phyloP scores from a whole-genome alignment of 2,888 invertebrate species.

The Epicampocera succincta region DNA sequence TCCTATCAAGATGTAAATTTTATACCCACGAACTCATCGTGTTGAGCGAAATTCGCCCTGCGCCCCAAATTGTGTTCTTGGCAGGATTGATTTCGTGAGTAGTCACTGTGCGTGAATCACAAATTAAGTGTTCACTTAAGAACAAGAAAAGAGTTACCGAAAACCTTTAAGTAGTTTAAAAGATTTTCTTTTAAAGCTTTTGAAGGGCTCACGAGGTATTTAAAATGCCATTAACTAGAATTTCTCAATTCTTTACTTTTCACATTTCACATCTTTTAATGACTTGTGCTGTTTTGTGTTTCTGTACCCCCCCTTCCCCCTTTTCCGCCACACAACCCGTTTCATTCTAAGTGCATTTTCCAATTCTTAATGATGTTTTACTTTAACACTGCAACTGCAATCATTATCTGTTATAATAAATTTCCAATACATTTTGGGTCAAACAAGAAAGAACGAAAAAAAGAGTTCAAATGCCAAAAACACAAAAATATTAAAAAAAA shows the following conservation, averaged over 20 bases:
- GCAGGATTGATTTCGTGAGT: neutral
- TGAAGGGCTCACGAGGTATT: no score
- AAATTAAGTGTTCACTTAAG: no score
- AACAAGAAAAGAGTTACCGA: neutral
- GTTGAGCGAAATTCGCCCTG: no score
- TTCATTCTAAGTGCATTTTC: conserved; percentile 14
- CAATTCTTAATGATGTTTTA: conserved; percentile 1
- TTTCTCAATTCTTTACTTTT: neutral
- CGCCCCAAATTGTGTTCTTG: no score
- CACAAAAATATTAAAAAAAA: no score
- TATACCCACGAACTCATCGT: no score
- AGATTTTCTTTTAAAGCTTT: no score
- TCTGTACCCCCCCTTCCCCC: no score
- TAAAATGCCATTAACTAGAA: neutral
- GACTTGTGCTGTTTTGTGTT: neutral
- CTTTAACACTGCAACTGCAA: conserved; percentile 15
- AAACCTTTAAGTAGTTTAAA: neutral
- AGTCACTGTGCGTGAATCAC: neutral
- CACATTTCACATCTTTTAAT: conserved; percentile 2
- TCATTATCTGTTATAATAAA: conserved; percentile 33
- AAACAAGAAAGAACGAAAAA: neutral
- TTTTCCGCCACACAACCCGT: no score
- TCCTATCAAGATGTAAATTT: no score
- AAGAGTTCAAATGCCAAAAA: conserved; percentile 21
- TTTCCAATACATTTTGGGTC: conserved; percentile 49